Base-by-base conservation (phyloP, 2,797 vertebrate genomes). In the Megalops cyprinoides region DNA sequence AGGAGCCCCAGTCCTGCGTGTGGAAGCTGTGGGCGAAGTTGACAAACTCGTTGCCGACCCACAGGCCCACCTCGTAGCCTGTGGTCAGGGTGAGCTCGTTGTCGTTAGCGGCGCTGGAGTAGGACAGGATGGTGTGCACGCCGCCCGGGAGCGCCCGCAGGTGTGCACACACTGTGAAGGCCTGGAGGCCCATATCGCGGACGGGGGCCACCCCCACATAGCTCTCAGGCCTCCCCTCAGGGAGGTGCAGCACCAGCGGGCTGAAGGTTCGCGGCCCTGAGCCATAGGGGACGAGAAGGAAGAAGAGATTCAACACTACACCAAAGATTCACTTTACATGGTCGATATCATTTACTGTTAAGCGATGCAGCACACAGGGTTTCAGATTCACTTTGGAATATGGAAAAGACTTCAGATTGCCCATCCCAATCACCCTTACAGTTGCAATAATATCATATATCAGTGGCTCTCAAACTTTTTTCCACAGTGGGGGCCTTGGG, bases 141-240 rank as follows among this genome's bases (percentile, higher is more conserved):
- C 90, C 89, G 0, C n/a, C 1, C 0, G 42, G 60, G 5, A 82
- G 84, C 23, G 87, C 84, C 23, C 83, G 90, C 62, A 94, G 85
- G 28, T 95, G 94, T 92, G 95, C 93, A 79, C 96, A 97, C 2
- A 89, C 82, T 0, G 95, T 96, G 91, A 96, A 96, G 84, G 93
- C 88, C 39, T 88, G 87, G 10, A 97, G 88, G 1, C 87, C 84
- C 90, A 94, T 89, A 0, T 83, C 76, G 0, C 83, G 88, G 46
- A 79, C 84, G 15, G 93, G 89, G 9, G 79, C 87, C 3, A 95
- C 92, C 7, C 91, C 28, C 37, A 94, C 95, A 0, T 91, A 95
- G 65, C 94, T 95, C n/a, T 86, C 92, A 0, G 85, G 25, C 77
- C 92, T 93, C 56, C 88, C 93, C 34, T 80, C 76, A 0, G 89